Base-by-base conservation (phyloP, 2,888 invertebrate genomes). In the Eubasilissa splendida region DNA sequence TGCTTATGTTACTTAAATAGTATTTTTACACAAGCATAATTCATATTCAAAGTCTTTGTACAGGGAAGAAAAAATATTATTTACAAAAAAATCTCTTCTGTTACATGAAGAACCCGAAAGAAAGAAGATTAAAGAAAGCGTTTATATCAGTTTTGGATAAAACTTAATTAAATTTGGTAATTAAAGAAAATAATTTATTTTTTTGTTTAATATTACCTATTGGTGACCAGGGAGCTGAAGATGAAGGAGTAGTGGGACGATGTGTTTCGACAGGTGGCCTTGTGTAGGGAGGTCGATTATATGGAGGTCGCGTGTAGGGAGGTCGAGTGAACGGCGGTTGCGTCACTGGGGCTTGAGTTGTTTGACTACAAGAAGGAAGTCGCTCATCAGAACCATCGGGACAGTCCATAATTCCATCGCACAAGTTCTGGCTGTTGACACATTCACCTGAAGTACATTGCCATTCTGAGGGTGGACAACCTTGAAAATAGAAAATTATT, bases 361-460 rank as follows among this genome's bases (percentile, higher is more conserved):
- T 76, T 11, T 33, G 56, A 59, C 33, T 50, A 70, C 80, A 80
- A 4, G 76, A 63, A 52, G 79, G 71, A 11, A 88, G 85, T 0
- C 81, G 80, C 85, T 93, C 93, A 85, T 94, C 94, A 83, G 90
- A 91, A 74, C 86, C 87, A 85, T 93, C 93, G 8, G 84, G 50
- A 85, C 94, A 94, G 85, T 94, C 93, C 2, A 85, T 78, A 65
- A 89, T 87, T 50, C 90, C 89, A 87, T 95, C 93, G 87, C 95
- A 95, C 11, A 86, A 86, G 33, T 87, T 86, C 50, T 85, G 85
- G 81, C 85, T 85, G 77, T 87, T 86, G 80, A 92, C 87, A 85
- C 93, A 93, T 82, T 89, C 89, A 53, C 90, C 90, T 75, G 86
- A 87, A 11, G 85, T 84, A 82, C 89, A 89, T 56, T 87, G 86